Evolutionary conservation across 2,113 vertebrate species (phyloP).

Genomic region (Pteronura brasiliensis): DNA sequence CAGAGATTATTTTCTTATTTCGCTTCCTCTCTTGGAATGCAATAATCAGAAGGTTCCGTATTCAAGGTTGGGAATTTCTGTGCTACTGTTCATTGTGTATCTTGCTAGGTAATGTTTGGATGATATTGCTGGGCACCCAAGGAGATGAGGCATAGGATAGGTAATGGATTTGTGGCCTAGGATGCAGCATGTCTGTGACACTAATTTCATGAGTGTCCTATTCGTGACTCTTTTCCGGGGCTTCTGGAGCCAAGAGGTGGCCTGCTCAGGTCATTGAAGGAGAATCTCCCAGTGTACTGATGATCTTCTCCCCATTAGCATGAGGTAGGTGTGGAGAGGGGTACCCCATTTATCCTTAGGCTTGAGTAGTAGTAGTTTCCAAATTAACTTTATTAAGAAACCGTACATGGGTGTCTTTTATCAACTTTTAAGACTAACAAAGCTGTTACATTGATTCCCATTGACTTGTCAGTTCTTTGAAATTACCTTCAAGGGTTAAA

Average conservation of each 20-base stretch:
- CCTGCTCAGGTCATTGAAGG: not conserved
- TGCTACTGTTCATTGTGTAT: not conserved
- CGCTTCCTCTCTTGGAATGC: not conserved
- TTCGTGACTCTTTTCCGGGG: not conserved
- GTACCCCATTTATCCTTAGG: not conserved
- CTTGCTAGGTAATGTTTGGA: not conserved
- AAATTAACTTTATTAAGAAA: constrained; percentile 4
- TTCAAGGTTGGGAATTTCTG: not conserved
- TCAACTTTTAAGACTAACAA: not conserved
- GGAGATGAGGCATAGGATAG: not conserved
- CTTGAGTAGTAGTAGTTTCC: not conserved
- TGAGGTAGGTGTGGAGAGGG: too few relatives aligned
- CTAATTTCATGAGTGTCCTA: not conserved
- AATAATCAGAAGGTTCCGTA: not conserved
- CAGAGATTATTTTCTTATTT: not conserved
- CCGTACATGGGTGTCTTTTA: not conserved
- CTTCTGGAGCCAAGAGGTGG: not conserved
- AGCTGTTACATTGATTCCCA: not conserved
- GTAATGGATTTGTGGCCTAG: not conserved
- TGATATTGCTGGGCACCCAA: not conserved
- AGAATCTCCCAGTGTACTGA: too few relatives aligned
- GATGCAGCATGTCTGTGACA: not conserved
- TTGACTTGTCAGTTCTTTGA: not conserved
- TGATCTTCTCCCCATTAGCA: not conserved
- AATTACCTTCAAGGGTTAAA: not conserved